Conservation (phyloP, 2,888 invertebrate species). For the Brachylomia viminalis region DNA sequence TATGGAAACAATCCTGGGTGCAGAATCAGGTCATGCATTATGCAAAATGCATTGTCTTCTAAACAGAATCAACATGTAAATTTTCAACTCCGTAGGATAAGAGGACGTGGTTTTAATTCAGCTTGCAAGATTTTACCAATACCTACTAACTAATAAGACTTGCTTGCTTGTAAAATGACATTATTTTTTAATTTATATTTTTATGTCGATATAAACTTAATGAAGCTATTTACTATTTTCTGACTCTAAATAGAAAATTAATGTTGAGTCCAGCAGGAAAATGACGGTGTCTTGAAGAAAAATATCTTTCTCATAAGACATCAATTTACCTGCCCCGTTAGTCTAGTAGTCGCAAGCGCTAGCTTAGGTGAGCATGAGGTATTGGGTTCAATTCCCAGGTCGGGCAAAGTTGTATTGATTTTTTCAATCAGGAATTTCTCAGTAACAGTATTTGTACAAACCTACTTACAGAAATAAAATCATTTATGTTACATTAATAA, state of each 20-base stretch:
- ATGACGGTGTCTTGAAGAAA: not conserved
- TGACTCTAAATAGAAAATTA: not conserved
- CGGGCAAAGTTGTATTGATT: not conserved
- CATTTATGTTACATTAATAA: not conserved
- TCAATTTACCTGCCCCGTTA: not conserved
- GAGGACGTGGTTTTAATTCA: too few species aligned
- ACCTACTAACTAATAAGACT: too few species aligned
- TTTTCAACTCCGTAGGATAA: too few species aligned
- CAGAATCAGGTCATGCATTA: too few species aligned
- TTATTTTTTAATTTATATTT: not conserved
- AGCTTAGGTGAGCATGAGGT: not conserved
- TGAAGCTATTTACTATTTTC: not conserved
- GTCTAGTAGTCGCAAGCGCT: not conserved
- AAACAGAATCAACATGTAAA: too few species aligned
- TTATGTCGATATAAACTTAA: not conserved
- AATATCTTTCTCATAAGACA: not conserved
- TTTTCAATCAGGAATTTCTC: not conserved
- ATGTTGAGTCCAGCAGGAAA: not conserved
- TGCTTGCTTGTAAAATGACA: too few species aligned
- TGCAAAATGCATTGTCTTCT: too few species aligned
- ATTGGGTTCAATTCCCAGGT: not conserved
- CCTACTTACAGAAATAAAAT: too few species aligned
- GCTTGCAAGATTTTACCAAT: too few species aligned
- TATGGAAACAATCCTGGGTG: too few species aligned
- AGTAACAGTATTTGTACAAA: not conserved